Conservation (phyloP, 2,888 invertebrate genomes). For the Plagiodera versicolora region DNA sequence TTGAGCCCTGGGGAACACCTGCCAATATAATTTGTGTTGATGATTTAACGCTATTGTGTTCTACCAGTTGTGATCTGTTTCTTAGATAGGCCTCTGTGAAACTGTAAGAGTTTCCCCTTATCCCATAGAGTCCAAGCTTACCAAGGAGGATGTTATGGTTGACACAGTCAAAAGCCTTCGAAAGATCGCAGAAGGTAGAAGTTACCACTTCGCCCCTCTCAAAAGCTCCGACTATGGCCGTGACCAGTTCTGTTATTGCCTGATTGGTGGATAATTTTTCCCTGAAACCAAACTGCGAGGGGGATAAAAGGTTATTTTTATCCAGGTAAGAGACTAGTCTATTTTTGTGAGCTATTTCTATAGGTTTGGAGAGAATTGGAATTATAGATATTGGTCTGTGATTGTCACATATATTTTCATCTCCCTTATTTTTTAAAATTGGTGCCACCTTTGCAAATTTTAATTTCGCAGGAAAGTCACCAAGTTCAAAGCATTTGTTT, state of each 20-base stretch:
- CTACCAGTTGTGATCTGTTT: background rate
- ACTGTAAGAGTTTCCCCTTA: too few relatives aligned
- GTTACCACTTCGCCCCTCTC: background rate
- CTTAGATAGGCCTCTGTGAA: too few relatives aligned
- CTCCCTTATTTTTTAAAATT: too few relatives aligned
- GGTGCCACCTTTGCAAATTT: conserved; percentile 8
- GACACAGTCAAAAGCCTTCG: too few relatives aligned
- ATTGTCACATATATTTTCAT: conserved; percentile 8
- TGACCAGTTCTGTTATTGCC: background rate
- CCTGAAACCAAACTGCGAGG: background rate
- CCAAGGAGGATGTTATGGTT: background rate
- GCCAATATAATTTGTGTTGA: background rate
- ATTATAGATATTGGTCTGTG: conserved; percentile 6
- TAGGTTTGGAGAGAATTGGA: conserved; percentile 2
- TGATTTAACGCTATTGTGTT: background rate
- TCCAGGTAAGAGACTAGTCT: background rate
- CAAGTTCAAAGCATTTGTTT: conserved; percentile 4
- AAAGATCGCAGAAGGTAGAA: too few relatives aligned
- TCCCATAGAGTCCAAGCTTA: background rate
- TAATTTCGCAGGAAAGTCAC: conserved; percentile 2
- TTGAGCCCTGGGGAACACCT: too few relatives aligned
- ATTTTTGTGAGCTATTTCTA: conserved; percentile 9
- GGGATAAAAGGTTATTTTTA: background rate
- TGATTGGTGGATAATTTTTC: background rate
- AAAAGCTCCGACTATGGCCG: background rate